Evolutionary conservation across 2,888 invertebrate species (phyloP).

Genomic region (Erebia aethiops): DNA sequence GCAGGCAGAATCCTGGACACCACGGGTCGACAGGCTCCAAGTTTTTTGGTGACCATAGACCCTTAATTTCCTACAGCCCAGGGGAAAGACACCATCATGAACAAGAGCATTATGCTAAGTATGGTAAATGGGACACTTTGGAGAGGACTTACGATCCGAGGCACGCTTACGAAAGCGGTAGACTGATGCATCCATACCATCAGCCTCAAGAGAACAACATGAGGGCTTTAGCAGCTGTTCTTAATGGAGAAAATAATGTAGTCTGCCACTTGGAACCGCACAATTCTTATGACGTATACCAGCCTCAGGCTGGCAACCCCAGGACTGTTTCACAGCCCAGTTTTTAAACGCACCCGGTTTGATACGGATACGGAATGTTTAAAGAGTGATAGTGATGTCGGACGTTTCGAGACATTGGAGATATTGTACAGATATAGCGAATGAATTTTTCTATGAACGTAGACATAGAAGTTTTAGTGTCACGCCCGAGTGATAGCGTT

Average conservation of each 20-base stretch:
- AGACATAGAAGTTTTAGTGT: slow-evolving; percentile 69
- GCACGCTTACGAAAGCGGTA: slow-evolving; percentile 75
- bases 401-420: slow-evolving; percentile 40
- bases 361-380: slow-evolving; percentile 35
- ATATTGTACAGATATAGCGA: slow-evolving; percentile 72
- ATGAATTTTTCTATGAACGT: slow-evolving; percentile 77
- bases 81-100: slow-evolving; percentile 83
- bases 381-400: slow-evolving; percentile 54
- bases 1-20: slow-evolving; percentile 86
- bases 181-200: slow-evolving; percentile 79
- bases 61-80: slow-evolving; percentile 90
- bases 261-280: slow-evolving; percentile 93
- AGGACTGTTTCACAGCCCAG: slow-evolving; percentile 80
- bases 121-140: slow-evolving; percentile 79
- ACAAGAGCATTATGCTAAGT: slow-evolving; percentile 74
- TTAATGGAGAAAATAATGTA: slow-evolving; percentile 92
- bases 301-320: slow-evolving; percentile 71
- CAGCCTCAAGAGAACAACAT: slow-evolving; percentile 82
- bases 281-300: slow-evolving; percentile 78
- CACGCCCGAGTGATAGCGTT: slow-evolving; percentile 69
- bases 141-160: slow-evolving; percentile 78
- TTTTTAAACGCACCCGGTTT: slow-evolving; percentile 58
- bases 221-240: slow-evolving; percentile 88
- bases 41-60: slow-evolving; percentile 91
- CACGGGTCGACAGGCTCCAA: slow-evolving; percentile 83